These are phyloP conservation scores for Notospermus geniculatus DNA, from an alignment of 1,140 invertebrate species.

Conservation along the genomic window DNA sequence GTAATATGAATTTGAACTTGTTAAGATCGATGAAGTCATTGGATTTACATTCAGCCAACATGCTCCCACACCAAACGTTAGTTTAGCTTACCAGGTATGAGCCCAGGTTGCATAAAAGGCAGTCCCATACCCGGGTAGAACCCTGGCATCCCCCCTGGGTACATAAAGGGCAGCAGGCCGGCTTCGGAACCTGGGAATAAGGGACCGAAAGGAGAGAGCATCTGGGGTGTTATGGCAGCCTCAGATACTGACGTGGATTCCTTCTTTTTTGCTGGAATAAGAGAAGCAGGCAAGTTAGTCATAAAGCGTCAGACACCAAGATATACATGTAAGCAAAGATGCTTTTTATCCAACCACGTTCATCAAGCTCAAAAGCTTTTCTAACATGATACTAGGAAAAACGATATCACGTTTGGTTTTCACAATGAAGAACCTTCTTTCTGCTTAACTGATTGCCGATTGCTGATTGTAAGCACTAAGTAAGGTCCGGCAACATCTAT, in stretches of 20 bases:
- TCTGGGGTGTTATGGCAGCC: conserved; percentile 26
- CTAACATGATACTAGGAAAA: too few species aligned
- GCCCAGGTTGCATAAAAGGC: conserved; percentile 50
- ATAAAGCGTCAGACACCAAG: too few species aligned
- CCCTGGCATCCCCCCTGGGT: conserved; percentile 49
- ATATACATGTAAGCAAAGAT: too few species aligned
- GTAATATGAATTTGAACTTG: too few species aligned
- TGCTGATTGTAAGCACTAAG: too few species aligned
- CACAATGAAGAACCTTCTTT: too few species aligned
- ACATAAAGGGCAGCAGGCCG: conserved; percentile 56
- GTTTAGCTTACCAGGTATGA: conserved; percentile 48
- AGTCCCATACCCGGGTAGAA: conserved; percentile 52
- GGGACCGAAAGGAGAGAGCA: conserved; percentile 47
- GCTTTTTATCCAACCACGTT: too few species aligned
- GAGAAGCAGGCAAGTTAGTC: not conserved
- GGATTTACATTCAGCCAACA: conserved; percentile 1
- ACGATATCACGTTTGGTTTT: too few species aligned
- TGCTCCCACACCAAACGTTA: conserved; percentile 1
- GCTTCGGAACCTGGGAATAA: conserved; percentile 49
- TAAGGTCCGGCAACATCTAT: too few species aligned
- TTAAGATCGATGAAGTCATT: conserved; percentile 4
- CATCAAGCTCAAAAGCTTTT: too few species aligned
- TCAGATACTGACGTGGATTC: conserved; percentile 16
- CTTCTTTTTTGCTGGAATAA: conserved; percentile 11
- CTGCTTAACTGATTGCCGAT: too few species aligned